phyloP scores from a whole-genome alignment of 2,797 vertebrate species.

The Astyanax mexicanus region DNA sequence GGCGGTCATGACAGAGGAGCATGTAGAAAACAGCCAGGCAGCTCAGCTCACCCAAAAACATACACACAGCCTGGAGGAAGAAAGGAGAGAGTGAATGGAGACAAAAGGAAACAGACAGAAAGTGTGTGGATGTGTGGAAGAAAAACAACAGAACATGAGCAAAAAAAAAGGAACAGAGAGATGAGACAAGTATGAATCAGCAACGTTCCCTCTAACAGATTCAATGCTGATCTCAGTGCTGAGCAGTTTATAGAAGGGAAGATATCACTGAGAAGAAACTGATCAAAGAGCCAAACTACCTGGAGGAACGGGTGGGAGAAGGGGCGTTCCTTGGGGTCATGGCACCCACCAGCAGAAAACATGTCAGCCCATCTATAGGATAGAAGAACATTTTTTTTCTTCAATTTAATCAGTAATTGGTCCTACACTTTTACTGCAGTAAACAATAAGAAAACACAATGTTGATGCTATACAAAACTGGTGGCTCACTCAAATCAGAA shows the following conservation, averaged over 20 bases:
- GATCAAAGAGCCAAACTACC: slow-evolving; percentile 70
- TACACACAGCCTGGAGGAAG: slow-evolving; percentile 85
- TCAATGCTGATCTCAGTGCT: background rate
- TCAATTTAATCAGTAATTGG: background rate
- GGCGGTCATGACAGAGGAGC: slow-evolving; percentile 77
- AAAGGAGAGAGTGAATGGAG: background rate
- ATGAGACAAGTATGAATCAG: slow-evolving; percentile 16
- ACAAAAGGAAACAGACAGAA: background rate
- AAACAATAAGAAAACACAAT: too few species aligned
- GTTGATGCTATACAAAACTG: background rate
- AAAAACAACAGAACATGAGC: background rate
- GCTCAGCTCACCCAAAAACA: slow-evolving; percentile 93
- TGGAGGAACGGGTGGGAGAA: slow-evolving; percentile 93
- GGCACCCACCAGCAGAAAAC: slow-evolving; percentile 82
- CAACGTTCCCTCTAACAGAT: background rate
- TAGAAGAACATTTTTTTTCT: slow-evolving; percentile 14
- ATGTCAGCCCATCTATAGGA: slow-evolving; percentile 88
- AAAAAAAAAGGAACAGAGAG: slow-evolving; percentile 8
- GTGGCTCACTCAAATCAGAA: background rate
- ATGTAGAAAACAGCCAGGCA: slow-evolving; percentile 89
- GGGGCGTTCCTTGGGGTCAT: slow-evolving; percentile 63
- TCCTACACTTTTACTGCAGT: background rate
- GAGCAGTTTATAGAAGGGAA: background rate
- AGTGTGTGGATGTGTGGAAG: background rate
- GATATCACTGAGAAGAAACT: too few species aligned